These are phyloP conservation scores for Leistus spinibarbis DNA, from an alignment of 2,888 invertebrate species.

Conservation along the genomic window DNA sequence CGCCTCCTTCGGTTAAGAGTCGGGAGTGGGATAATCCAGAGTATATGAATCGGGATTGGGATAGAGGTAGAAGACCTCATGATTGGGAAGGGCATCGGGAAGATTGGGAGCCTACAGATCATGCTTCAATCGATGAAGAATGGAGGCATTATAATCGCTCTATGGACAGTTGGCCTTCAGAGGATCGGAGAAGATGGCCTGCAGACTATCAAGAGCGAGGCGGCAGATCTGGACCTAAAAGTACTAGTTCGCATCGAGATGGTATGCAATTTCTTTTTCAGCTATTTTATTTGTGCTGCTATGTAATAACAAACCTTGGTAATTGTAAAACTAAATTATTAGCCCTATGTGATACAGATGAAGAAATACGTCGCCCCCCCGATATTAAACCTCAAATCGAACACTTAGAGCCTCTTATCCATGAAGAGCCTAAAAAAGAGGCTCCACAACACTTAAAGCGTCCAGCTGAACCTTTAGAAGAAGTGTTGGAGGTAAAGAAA, in stretches of 20 bases:
- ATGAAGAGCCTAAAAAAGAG: conserved; percentile 43
- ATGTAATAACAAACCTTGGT: no score
- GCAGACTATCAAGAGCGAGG: conserved; percentile 50
- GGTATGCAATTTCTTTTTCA: conserved; percentile 40
- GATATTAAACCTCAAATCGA: conserved; percentile 25
- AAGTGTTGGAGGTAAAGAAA: conserved; percentile 59
- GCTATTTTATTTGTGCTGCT: neutral
- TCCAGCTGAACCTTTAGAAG: conserved; percentile 54
- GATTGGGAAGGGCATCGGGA: conserved; percentile 59
- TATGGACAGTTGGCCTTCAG: conserved; percentile 57
- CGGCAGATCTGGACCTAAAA: conserved; percentile 57
- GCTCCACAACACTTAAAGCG: conserved; percentile 47
- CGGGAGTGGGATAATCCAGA: conserved; percentile 54
- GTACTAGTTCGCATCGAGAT: conserved; percentile 55
- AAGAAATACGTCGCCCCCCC: conserved; percentile 18
- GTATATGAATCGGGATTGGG: conserved; percentile 58
- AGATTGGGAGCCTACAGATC: conserved; percentile 54
- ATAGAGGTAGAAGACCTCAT: conserved; percentile 57
- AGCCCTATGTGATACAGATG: conserved; percentile 13
- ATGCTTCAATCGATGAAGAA: conserved; percentile 52
- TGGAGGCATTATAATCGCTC: conserved; percentile 54
- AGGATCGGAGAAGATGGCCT: conserved; percentile 62
- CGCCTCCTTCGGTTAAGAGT: conserved; percentile 47
- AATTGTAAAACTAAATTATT: neutral
- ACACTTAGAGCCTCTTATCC: conserved; percentile 45